These are phyloP conservation scores for Hartigia nigra DNA, from an alignment of 2,888 invertebrate genomes.

Conservation along the genomic window DNA sequence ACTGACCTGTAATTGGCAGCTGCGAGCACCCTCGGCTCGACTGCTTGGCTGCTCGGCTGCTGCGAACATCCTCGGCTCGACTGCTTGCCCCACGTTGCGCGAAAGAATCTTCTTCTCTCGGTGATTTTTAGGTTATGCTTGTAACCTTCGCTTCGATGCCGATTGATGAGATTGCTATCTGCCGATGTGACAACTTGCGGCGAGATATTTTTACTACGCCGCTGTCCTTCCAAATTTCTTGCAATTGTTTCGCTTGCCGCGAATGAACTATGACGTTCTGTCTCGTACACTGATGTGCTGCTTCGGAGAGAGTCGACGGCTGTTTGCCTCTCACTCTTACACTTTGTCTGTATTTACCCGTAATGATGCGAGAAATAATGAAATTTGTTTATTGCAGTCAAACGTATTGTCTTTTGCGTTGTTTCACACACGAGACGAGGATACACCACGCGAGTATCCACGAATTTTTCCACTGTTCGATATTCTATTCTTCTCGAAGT, in stretches of 20 bases:
- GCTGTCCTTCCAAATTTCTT: neutral
- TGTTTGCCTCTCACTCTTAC: too few species aligned
- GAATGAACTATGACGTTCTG: conserved; percentile 17
- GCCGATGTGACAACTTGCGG: neutral
- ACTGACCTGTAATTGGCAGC: conserved; percentile 15
- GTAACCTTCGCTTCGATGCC: neutral
- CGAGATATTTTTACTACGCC: neutral
- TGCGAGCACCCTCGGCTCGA: conserved; percentile 8
- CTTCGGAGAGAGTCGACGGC: too few species aligned
- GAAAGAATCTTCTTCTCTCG: neutral
- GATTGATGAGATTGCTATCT: neutral
- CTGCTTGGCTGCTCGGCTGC: neutral
- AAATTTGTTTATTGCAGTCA: neutral
- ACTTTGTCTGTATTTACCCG: too few species aligned
- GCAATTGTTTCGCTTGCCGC: neutral
- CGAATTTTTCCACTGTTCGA: neutral
- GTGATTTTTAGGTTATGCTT: neutral
- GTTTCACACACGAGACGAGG: neutral
- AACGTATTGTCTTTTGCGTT: neutral
- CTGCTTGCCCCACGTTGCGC: conserved; percentile 16
- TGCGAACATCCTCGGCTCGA: conserved; percentile 8
- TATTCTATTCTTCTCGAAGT: neutral
- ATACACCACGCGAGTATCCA: neutral
- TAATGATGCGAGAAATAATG: neutral
- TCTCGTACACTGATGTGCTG: neutral